These are phyloP conservation scores for Cheilosia vulpina DNA, from an alignment of 2,888 invertebrate species.

Conservation along the genomic window DNA sequence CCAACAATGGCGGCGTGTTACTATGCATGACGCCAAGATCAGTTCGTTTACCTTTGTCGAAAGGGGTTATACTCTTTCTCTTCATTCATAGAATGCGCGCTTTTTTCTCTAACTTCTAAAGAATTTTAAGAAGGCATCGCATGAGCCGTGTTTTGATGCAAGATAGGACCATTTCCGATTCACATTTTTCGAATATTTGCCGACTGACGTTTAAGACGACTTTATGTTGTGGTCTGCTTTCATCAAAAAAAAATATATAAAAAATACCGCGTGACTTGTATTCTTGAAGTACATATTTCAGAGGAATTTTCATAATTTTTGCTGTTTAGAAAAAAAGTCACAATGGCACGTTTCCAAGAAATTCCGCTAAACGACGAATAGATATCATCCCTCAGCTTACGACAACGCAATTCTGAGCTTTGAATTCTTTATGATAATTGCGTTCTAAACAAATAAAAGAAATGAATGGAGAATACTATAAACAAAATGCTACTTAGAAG, in stretches of 20 bases:
- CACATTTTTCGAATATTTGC: constrained; percentile 37
- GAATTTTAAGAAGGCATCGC: constrained; percentile 26
- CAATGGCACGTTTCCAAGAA: constrained; percentile 49
- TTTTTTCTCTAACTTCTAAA: constrained; percentile 38
- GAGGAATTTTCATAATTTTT: neutral
- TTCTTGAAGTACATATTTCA: neutral
- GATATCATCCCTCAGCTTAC: constrained; percentile 58
- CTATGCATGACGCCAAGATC: constrained; percentile 27
- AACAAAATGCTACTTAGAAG: neutral
- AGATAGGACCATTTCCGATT: constrained; percentile 42
- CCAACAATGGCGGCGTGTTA: constrained; percentile 32
- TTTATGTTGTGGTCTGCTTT: neutral
- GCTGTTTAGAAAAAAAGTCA: neutral
- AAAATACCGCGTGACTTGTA: neutral
- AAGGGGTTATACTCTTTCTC: constrained; percentile 39
- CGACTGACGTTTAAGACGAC: constrained; percentile 13
- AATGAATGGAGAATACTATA: neutral
- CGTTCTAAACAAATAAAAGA: constrained; percentile 53
- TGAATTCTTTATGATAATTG: constrained; percentile 4
- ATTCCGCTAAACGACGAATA: constrained; percentile 8
- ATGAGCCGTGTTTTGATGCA: neutral
- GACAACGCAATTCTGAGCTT: constrained; percentile 25
- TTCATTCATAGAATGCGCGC: constrained; percentile 26
- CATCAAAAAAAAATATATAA: neutral
- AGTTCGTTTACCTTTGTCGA: constrained; percentile 65